Evolutionary conservation across 1,140 invertebrate genomes (phyloP).

Genomic region (Steinernema feltiae): DNA sequence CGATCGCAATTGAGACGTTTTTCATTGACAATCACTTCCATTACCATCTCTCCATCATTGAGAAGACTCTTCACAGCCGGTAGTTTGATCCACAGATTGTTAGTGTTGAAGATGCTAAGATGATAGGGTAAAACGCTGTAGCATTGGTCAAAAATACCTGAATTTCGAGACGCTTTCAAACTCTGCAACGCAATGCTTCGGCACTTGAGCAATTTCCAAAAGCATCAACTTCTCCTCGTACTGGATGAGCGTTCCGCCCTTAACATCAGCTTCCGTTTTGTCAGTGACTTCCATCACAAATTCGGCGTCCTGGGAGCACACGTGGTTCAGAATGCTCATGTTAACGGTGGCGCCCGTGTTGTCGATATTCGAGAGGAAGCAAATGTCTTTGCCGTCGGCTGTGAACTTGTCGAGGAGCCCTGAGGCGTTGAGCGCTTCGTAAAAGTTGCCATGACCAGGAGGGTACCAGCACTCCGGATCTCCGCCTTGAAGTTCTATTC

Average conservation of each 20-base stretch:
- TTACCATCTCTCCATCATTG: constrained; percentile 72
- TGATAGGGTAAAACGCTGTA: background rate
- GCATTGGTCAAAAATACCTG: constrained; percentile 64
- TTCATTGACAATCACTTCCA: constrained; percentile 70
- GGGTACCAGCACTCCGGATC: constrained; percentile 90
- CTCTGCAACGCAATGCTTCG: constrained; percentile 90
- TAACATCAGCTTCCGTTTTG: constrained; percentile 96
- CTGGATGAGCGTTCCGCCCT: constrained; percentile 94
- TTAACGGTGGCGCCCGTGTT: constrained; percentile 98
- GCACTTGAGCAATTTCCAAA: constrained; percentile 98
- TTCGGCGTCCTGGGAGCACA: constrained; percentile 62
- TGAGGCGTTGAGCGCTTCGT: constrained; percentile 87
- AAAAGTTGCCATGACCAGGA: constrained; percentile 97
- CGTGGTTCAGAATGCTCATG: constrained; percentile 61
- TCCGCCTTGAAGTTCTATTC: constrained; percentile 68
- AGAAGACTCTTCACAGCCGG: constrained; percentile 80
- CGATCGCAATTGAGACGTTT: constrained; percentile 75
- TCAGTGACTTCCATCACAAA: constrained; percentile 99
- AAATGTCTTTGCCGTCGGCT: constrained; percentile 65
- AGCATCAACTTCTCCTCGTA: constrained; percentile 89
- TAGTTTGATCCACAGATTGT: constrained; percentile 94
- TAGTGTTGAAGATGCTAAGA: constrained; percentile 89
- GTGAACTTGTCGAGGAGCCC: constrained; percentile 85
- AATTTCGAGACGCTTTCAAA: constrained; percentile 98
- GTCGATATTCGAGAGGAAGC: constrained; percentile 98